These are phyloP conservation scores for Scrobipalpa costella DNA, from an alignment of 2,888 invertebrate genomes.

Conservation along the genomic window DNA sequence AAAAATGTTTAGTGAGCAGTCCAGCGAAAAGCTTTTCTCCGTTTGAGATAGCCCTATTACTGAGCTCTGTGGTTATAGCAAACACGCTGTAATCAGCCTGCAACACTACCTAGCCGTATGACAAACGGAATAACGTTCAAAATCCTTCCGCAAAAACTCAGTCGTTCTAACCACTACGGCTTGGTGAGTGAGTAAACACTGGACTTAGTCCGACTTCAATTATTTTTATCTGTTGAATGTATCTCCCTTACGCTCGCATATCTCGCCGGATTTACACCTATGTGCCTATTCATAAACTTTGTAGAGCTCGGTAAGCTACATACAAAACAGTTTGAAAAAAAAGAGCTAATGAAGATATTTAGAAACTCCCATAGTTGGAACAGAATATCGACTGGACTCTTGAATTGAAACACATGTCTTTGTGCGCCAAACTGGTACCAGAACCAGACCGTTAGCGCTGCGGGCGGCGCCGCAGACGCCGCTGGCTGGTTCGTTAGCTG, in stretches of 20 bases:
- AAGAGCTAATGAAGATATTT: not conserved
- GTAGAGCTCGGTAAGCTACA: not conserved
- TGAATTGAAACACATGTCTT: too few species aligned
- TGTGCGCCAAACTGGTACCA: too few species aligned
- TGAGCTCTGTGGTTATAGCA: constrained; percentile 1
- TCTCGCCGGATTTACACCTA: constrained; percentile 60
- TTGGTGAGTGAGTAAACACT: constrained; percentile 12
- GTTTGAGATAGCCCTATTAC: constrained; percentile 3
- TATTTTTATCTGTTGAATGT: constrained; percentile 67
- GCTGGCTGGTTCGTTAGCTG: too few species aligned
- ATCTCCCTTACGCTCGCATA: constrained; percentile 53
- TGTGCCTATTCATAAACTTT: not conserved
- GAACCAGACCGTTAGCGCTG: too few species aligned
- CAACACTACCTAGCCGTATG: not conserved
- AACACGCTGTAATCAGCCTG: not conserved
- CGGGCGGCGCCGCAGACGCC: too few species aligned
- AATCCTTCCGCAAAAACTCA: not conserved
- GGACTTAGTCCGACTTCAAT: constrained; percentile 63
- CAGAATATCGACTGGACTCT: too few species aligned
- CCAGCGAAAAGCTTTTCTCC: not conserved
- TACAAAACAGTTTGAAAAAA: not conserved
- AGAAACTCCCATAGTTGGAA: too few species aligned
- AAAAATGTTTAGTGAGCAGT: not conserved
- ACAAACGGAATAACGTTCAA: not conserved
- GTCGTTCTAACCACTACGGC: not conserved